Percentiles rank a stretch among this genome's conserved stretches.
Evolutionary conservation across 2,888 invertebrate species (phyloP).

Genomic region (Balanococcus diminutus): DNA sequence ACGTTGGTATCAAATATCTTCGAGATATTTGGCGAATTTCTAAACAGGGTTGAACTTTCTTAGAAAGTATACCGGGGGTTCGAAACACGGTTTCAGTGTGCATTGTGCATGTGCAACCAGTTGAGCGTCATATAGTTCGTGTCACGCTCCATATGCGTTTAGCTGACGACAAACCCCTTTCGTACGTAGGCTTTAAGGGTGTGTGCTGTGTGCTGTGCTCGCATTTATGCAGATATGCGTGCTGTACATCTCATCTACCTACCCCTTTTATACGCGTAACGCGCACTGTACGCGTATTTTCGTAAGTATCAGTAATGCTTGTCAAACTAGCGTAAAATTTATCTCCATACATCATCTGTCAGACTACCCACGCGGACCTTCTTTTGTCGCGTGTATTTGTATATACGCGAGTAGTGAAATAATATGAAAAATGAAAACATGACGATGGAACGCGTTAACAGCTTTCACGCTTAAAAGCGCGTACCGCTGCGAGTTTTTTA

Average conservation of each 20-base stretch:
- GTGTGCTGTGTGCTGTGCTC: constrained; percentile 22
- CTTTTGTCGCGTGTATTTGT: background rate
- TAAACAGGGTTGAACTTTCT: constrained; percentile 8
- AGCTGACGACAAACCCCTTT: constrained; percentile 35
- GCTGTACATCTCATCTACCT: too few species aligned
- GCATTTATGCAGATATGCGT: constrained; percentile 22
- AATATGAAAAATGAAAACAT: constrained; percentile 46
- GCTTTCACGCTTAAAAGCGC: constrained; percentile 45
- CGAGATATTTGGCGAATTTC: background rate
- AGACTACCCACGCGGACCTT: background rate
- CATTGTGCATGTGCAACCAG: background rate
- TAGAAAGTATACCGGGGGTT: background rate
- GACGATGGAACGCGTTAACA: constrained; percentile 47
- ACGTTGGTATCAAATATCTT: background rate
- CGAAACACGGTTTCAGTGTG: background rate
- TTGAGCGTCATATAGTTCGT: background rate
- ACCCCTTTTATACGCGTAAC: constrained; percentile 2
- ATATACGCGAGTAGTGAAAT: background rate
- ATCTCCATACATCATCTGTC: constrained; percentile 50
- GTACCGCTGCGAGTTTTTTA: background rate
- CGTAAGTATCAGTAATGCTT: constrained; percentile 12
- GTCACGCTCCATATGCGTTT: constrained; percentile 48
- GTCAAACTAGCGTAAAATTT: constrained; percentile 49
- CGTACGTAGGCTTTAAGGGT: constrained; percentile 3
- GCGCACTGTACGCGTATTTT: constrained; percentile 39